Evolutionary conservation across 2,888 invertebrate species (phyloP).

Genomic region (Eulithis testata): DNA sequence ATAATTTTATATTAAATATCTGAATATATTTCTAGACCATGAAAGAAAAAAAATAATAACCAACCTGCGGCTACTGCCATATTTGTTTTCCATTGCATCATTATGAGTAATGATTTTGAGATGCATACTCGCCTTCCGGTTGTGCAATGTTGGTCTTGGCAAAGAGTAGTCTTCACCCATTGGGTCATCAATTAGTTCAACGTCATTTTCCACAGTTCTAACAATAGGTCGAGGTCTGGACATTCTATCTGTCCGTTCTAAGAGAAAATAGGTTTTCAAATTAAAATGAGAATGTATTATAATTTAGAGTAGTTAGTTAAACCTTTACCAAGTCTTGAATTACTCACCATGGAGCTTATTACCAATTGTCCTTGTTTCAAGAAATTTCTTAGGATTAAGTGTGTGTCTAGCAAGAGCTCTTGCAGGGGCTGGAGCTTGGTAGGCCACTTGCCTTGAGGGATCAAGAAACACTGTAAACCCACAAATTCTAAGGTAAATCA

Average conservation of each 20-base stretch:
- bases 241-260: constrained; percentile 46
- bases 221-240: constrained; percentile 68
- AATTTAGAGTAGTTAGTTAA: too few relatives aligned
- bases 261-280: constrained; percentile 7
- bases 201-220: constrained; percentile 78
- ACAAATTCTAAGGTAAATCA: constrained; percentile 3
- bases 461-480: constrained; percentile 68
- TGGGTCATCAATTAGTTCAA: constrained; percentile 73
- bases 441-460: constrained; percentile 74
- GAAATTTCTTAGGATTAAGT: constrained; percentile 55
- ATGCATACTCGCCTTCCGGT: constrained; percentile 70
- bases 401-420: constrained; percentile 48
- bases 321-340: too few relatives aligned
- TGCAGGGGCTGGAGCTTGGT: constrained; percentile 55
- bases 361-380: constrained; percentile 60
- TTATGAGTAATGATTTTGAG: constrained; percentile 77
- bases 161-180: constrained; percentile 66
- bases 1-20: too few relatives aligned
- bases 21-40: too few relatives aligned
- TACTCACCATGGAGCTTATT: constrained; percentile 54
- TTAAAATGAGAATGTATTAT: too few relatives aligned
- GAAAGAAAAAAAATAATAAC: constrained; percentile 37
- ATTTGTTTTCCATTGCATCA: constrained; percentile 58
- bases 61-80: constrained; percentile 49
- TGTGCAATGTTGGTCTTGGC: constrained; percentile 51